A percentile compares a stretch with the other conserved stretches of the same genome.
Conservation (phyloP, 2,888 invertebrate species). For the Mesochorus sp. region DNA sequence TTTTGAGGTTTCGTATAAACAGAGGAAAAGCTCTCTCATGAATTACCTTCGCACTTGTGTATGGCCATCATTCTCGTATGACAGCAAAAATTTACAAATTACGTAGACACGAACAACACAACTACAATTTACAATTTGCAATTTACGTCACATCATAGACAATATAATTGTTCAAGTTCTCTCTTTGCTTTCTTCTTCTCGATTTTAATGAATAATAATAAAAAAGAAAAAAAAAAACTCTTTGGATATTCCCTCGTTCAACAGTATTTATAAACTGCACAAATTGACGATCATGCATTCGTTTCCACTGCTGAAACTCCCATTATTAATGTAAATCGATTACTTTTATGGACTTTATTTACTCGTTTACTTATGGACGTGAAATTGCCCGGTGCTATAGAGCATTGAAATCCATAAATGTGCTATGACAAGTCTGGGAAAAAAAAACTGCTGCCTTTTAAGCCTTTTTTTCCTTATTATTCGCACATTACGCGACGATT, state of each 20-base stretch:
- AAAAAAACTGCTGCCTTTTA: constrained; percentile 26
- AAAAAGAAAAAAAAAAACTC: no score
- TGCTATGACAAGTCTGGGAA: constrained; percentile 2
- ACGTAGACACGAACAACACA: constrained; percentile 13
- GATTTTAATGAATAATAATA: background rate
- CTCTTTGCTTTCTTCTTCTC: background rate
- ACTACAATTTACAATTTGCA: no score
- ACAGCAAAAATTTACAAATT: constrained; percentile 42
- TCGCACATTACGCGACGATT: constrained; percentile 7
- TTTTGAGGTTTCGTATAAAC: constrained; percentile 25
- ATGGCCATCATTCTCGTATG: constrained; percentile 22
- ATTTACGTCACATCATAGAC: constrained; percentile 44
- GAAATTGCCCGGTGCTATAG: background rate
- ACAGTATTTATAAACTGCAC: constrained; percentile 41
- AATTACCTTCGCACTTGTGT: constrained; percentile 32
- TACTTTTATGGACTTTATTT: no score
- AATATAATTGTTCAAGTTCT: constrained; percentile 4
- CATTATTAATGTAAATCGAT: background rate
- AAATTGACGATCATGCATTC: constrained; percentile 54
- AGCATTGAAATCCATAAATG: background rate
- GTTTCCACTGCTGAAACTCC: constrained; percentile 7
- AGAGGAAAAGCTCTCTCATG: constrained; percentile 24
- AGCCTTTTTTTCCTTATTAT: constrained; percentile 12
- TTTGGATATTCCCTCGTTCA: constrained; percentile 28
- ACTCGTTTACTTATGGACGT: background rate